phyloP scores from a whole-genome alignment of 1,140 invertebrate genomes.

The Trachymyrmex cornetzi region DNA sequence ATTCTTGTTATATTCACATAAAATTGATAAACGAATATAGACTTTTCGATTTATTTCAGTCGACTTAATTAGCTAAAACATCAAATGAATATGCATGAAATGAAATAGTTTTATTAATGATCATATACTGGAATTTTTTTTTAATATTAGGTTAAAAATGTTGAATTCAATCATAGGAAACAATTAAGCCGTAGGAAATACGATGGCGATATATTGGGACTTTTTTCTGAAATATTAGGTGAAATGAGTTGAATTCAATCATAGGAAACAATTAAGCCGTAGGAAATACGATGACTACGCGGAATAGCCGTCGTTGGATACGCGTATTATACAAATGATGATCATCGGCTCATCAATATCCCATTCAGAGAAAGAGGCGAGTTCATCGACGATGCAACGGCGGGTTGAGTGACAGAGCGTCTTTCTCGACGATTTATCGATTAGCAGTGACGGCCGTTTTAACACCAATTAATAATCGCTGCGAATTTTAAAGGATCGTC shows the following conservation, averaged over 20 bases:
- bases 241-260: constrained; percentile 52
- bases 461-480: constrained; percentile 50
- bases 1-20: constrained; percentile 1
- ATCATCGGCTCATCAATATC: constrained; percentile 63
- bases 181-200: constrained; percentile 50
- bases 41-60: not conserved
- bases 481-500: not conserved
- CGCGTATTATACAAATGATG: constrained; percentile 36
- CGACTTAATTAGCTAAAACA: not conserved
- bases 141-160: constrained; percentile 29
- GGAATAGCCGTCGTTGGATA: constrained; percentile 37
- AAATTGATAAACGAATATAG: not conserved
- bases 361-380: constrained; percentile 63
- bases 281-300: constrained; percentile 50
- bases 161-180: constrained; percentile 50
- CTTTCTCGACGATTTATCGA: constrained; percentile 61
- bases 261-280: constrained; percentile 58
- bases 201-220: constrained; percentile 13
- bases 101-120: constrained; percentile 11
- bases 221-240: constrained; percentile 22
- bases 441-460: constrained; percentile 48
- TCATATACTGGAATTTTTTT: not conserved
- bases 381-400: constrained; percentile 48
- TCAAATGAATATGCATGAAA: not conserved
- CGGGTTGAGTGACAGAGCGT: constrained; percentile 48